A percentile compares a stretch with the other conserved stretches of the same genome.
Evolutionary conservation across 2,797 vertebrate genomes (phyloP).

Genomic region (Threskiornis aethiopicus): DNA sequence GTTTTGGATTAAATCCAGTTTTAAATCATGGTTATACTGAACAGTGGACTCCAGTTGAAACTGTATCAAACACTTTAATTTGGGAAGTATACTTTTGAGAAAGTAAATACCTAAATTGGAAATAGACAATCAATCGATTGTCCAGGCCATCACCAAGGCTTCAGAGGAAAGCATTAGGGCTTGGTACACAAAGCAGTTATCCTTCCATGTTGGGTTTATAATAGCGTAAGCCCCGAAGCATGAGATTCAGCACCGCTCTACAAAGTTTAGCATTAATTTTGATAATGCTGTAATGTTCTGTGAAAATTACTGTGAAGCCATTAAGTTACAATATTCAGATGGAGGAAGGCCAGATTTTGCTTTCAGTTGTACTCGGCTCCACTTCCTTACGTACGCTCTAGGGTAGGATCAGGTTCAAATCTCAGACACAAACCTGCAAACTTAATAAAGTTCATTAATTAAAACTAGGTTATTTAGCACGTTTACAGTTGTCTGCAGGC

Average conservation of each 20-base stretch:
- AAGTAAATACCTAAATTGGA: background rate
- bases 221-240: fast-evolving
- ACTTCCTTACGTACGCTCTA: background rate
- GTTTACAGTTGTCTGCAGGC: background rate
- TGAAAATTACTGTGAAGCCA: background rate
- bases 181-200: background rate
- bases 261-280: background rate
- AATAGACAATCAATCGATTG: background rate
- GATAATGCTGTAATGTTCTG: background rate
- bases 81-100: background rate
- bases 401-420: background rate
- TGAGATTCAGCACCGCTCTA: background rate
- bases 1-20: background rate
- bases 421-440: background rate
- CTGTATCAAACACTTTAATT: background rate
- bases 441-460: background rate
- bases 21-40: background rate
- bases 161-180: background rate
- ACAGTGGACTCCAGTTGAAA: background rate
- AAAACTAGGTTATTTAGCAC: background rate
- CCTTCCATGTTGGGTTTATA: background rate
- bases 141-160: background rate
- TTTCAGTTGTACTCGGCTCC: background rate
- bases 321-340: background rate
- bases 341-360: background rate